phyloP scores from a whole-genome alignment of 2,888 invertebrate species.

The Stegophylla sp. region DNA sequence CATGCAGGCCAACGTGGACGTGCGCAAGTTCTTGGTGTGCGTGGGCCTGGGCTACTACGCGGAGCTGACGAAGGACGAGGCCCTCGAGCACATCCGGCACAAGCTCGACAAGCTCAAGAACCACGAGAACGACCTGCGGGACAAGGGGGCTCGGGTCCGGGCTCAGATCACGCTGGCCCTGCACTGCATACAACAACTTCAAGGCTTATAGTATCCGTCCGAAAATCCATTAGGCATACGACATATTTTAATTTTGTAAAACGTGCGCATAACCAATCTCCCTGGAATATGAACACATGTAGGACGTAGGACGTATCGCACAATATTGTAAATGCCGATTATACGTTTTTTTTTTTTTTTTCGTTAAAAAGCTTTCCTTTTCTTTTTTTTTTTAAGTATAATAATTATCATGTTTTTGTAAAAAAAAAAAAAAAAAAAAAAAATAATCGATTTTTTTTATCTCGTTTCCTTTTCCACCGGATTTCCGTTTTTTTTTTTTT shows the following conservation, averaged over 20 bases:
- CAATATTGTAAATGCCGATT: not conserved
- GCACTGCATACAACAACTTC: conserved; percentile 72
- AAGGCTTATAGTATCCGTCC: conserved; percentile 5
- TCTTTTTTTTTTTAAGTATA: not conserved
- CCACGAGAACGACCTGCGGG: conserved; percentile 71
- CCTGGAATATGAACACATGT: no score
- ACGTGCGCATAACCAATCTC: no score
- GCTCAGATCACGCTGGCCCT: conserved; percentile 81
- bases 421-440: no score
- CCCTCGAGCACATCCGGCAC: conserved; percentile 74
- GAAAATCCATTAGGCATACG: no score
- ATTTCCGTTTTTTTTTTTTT: conserved; percentile 48
- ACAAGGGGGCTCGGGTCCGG: conserved; percentile 75
- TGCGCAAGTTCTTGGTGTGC: conserved; percentile 74
- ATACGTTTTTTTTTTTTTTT: not conserved
- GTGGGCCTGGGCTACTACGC: conserved; percentile 79
- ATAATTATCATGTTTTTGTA: not conserved
- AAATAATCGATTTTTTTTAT: not conserved
- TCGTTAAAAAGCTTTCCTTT: not conserved
- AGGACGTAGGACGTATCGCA: not conserved
- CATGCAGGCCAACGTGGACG: conserved; percentile 78
- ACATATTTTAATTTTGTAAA: no score
- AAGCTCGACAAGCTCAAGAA: conserved; percentile 73
- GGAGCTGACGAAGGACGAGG: conserved; percentile 76
- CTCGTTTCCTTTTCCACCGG: not conserved